Percentiles rank a stretch among this genome's conserved stretches.
phyloP scores from a whole-genome alignment of 2,797 vertebrate species.

The Rhadinocentrus ornatus region DNA sequence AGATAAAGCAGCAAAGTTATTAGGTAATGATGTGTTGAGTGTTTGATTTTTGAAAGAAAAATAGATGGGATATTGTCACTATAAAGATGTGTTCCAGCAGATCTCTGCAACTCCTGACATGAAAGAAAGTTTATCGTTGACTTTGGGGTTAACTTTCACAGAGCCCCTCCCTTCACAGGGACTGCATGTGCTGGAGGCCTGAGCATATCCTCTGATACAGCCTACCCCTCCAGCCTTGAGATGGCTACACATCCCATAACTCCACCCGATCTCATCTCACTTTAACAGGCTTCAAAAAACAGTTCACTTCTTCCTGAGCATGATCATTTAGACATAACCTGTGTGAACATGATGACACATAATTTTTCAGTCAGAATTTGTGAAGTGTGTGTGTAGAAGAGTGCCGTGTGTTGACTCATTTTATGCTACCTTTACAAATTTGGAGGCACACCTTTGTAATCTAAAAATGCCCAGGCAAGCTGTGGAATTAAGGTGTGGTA shows the following conservation, averaged over 20 bases:
- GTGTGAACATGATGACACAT: slow-evolving; percentile 66
- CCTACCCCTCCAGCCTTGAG: slow-evolving; percentile 22
- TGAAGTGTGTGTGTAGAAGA: not conserved
- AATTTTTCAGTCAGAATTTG: slow-evolving; percentile 41
- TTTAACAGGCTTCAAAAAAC: slow-evolving; percentile 32
- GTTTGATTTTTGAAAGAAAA: not conserved
- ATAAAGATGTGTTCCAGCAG: not conserved
- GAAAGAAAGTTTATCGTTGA: not conserved
- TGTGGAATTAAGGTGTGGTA: slow-evolving; percentile 81
- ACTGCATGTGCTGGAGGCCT: slow-evolving; percentile 24
- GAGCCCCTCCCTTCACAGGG: not conserved
- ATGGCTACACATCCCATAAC: slow-evolving; percentile 19
- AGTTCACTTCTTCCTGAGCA: slow-evolving; percentile 15
- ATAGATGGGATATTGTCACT: not conserved
- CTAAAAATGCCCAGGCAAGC: slow-evolving; percentile 77
- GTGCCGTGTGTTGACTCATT: slow-evolving; percentile 57
- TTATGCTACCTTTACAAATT: slow-evolving; percentile 63
- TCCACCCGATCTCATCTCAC: slow-evolving; percentile 45
- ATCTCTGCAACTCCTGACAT: not conserved
- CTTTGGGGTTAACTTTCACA: slow-evolving; percentile 7
- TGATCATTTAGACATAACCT: slow-evolving; percentile 37
- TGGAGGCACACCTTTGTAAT: slow-evolving; percentile 77
- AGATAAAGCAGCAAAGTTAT: not conserved
- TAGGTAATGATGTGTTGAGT: not conserved
- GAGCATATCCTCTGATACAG: slow-evolving; percentile 38